Percentiles rank a stretch among this genome's conserved stretches.
phyloP scores from a whole-genome alignment of 1,140 invertebrate species.

The Steinernema khuongi region DNA sequence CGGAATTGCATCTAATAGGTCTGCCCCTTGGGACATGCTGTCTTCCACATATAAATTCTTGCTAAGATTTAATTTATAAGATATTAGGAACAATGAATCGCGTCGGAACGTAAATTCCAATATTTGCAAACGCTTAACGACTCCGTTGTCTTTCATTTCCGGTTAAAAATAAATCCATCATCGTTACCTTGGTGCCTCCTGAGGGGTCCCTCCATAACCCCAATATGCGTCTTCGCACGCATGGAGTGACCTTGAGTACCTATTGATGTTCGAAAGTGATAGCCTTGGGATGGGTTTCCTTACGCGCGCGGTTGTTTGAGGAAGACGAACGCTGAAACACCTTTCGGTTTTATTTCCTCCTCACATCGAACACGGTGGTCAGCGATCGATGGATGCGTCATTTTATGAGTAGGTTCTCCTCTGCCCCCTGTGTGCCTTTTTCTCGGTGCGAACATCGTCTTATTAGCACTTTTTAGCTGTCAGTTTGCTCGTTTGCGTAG shows the following conservation, averaged over 20 bases:
- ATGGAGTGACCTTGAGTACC: neutral
- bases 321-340: neutral
- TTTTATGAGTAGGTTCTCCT: neutral
- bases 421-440: neutral
- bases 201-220: neutral
- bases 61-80: no score
- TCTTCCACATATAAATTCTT: no score
- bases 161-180: no score
- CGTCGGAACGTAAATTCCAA: no score
- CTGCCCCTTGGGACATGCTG: no score
- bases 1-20: no score
- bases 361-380: neutral
- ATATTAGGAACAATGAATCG: no score
- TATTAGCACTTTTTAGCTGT: neutral
- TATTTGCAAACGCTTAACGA: no score
- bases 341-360: neutral
- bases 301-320: slow-evolving; percentile 3
- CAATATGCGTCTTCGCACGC: neutral
- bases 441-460: neutral
- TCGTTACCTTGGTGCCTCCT: neutral
- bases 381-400: neutral
- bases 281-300: neutral
- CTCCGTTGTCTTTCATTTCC: no score
- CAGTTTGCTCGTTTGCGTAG: neutral
- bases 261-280: neutral